Conservation (phyloP, 1,140 invertebrate species). For the Scaptomyza pallida region DNA sequence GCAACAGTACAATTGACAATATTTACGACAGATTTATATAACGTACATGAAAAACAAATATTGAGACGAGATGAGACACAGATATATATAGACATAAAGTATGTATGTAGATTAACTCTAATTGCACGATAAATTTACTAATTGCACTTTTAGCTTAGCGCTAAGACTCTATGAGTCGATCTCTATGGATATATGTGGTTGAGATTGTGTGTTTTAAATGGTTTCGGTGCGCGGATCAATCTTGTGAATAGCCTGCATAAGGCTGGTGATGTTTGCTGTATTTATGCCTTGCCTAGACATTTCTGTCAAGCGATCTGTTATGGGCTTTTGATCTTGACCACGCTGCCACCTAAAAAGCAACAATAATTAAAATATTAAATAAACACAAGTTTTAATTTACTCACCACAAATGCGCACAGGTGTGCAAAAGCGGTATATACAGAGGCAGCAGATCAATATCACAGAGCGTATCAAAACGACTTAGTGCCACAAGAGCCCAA, state of each 20-base stretch:
- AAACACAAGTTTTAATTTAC: conserved; percentile 19
- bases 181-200: background rate
- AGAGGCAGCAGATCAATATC: conserved; percentile 87
- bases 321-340: conserved; percentile 86
- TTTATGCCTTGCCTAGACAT: conserved; percentile 87
- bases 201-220: conserved; percentile 45
- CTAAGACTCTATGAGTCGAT: conserved; percentile 17
- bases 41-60: conserved; percentile 2
- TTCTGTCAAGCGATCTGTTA: conserved; percentile 86
- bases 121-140: conserved; percentile 59
- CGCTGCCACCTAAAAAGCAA: conserved; percentile 86
- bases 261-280: conserved; percentile 85
- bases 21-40: background rate
- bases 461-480: conserved; percentile 87
- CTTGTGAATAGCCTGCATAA: conserved; percentile 86
- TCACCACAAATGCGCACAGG: conserved; percentile 88
- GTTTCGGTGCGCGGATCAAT: conserved; percentile 84
- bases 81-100: conserved; percentile 1
- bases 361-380: background rate
- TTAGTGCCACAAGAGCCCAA: conserved; percentile 89
- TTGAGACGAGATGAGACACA: background rate
- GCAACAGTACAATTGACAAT: background rate
- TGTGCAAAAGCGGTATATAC: conserved; percentile 89
- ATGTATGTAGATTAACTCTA: conserved; percentile 44
- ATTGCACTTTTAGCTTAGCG: conserved; percentile 73